Evolutionary conservation across 2,797 vertebrate genomes (phyloP), one percentile per base, ranked within the genome.

Genomic region (Syngnathus rostellatus): DNA sequence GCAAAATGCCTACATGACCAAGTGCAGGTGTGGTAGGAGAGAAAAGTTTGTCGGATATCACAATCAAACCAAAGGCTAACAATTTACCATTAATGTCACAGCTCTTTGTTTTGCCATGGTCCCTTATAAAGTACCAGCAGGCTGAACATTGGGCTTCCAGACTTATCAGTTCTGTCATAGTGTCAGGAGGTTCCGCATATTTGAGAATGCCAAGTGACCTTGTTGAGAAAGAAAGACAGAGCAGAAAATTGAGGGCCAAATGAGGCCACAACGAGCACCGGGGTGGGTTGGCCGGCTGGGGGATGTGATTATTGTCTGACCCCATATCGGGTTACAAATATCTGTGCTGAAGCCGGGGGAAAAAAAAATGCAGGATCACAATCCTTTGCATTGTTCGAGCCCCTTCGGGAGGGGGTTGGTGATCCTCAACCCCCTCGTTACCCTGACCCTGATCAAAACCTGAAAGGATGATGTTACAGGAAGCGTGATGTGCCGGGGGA

Each of bases 391-490:
- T 90, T 92, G 90, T 91, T 89, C 69, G 16, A 40, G 43, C 50
- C 59, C 68, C 72, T 70, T 68, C 69, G 66, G 23, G 23, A 23
- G 23, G 23, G 23, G 23, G 23, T 68, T 62, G 70, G 78, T 58
- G 73, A 76, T 77, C 57, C 66, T 73, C 63, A 51, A 69, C 66
- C 82, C 80, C 82, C 81, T 76, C 81, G 68, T 60, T 71, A 72
- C 76, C 39, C 69, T 79, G 85, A 84, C 84, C 80, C 84, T 71
- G 73, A 87, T 85, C 74, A 76, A 74, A 80, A 69, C 81, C 80
- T 69, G 72, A 41, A 67, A 63, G 87, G 84, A 88, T 90, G 86
- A 81, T 64, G 86, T 93, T 92, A 86, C 87, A 92, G 92, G 92
- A 92, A 92, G 90, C 77, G 83, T 61, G 82, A 82, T 62, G 81